Evolutionary conservation across 2,797 vertebrate species (phyloP).

Genomic region (Molossus molossus): DNA sequence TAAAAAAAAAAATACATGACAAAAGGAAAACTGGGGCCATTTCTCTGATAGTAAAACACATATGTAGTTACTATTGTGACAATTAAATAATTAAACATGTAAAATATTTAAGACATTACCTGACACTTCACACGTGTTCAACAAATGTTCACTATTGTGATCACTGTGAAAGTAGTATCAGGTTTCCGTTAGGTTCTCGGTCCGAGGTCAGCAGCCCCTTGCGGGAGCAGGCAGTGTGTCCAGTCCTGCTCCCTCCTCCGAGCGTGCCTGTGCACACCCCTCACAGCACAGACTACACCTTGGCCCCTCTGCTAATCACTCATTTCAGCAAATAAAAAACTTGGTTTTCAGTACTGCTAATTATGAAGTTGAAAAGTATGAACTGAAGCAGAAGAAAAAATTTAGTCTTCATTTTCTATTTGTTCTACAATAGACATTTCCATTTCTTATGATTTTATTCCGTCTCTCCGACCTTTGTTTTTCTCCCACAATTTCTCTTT

Average conservation of each 20-base stretch:
- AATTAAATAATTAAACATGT: slow-evolving; percentile 5
- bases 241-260: neutral
- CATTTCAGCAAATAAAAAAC: neutral
- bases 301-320: neutral
- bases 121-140: neutral
- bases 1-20: neutral
- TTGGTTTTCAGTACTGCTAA: neutral
- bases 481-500: neutral
- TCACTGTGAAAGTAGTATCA: neutral
- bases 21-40: neutral
- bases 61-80: neutral
- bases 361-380: neutral
- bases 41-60: neutral
- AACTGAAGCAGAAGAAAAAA: neutral
- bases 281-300: neutral
- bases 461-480: neutral
- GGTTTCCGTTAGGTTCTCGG: neutral
- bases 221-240: neutral
- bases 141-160: neutral
- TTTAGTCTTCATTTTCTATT: neutral
- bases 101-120: neutral
- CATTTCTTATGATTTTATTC: slow-evolving; percentile 6
- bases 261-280: neutral
- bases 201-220: neutral
- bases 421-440: neutral